Evolutionary conservation across 2,113 vertebrate genomes (phyloP).

Genomic region (Sphaerodactylus townsendi): DNA sequence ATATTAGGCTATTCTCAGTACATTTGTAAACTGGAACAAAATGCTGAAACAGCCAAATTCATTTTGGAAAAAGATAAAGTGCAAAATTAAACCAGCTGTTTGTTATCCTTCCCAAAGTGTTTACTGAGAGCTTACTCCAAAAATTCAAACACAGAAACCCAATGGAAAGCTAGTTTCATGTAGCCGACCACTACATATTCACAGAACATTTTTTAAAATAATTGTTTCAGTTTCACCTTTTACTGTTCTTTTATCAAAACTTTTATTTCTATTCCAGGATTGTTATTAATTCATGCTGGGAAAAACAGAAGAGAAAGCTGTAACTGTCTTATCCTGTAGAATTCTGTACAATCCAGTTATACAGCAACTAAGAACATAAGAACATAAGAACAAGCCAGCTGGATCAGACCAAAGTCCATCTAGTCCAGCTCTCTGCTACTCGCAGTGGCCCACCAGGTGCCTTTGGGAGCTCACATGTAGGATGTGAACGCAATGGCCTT

Average conservation of each 20-base stretch:
- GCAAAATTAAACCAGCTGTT: not conserved
- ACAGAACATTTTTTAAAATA: slow-evolving; percentile 6
- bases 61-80: not conserved
- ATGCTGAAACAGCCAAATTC: not conserved
- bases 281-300: not conserved
- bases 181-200: slow-evolving; percentile 2
- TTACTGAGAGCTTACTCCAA: not conserved
- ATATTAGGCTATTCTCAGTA: too few relatives aligned
- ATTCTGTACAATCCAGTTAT: not conserved
- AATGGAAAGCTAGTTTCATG: not conserved
- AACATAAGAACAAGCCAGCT: too few relatives aligned
- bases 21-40: not conserved
- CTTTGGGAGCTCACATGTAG: too few relatives aligned
- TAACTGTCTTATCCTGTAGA: not conserved
- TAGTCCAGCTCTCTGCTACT: too few relatives aligned
- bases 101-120: not conserved
- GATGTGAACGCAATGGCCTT: too few relatives aligned
- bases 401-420: too few relatives aligned
- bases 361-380: too few relatives aligned
- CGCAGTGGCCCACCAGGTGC: too few relatives aligned
- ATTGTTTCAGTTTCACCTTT: slow-evolving; percentile 2
- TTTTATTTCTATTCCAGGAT: not conserved
- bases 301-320: accelerated
- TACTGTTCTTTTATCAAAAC: slow-evolving; percentile 3
- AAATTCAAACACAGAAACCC: not conserved